These are phyloP conservation scores for Pissodes strobi DNA, from an alignment of 1,140 invertebrate genomes.

Conservation along the genomic window DNA sequence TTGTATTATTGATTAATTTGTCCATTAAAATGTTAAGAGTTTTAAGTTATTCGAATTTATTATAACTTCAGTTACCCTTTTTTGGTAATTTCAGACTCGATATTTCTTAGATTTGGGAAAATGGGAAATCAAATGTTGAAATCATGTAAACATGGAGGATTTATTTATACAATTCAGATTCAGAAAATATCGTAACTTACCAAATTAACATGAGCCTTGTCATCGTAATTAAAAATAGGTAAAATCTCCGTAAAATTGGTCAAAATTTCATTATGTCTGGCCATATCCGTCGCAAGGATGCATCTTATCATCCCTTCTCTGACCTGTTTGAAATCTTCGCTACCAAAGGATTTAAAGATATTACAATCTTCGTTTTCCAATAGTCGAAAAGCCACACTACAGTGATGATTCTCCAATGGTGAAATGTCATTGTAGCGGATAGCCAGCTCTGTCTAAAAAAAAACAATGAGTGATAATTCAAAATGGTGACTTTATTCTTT, in stretches of 20 bases:
- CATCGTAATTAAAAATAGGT: conserved; percentile 74
- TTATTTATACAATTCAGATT: too few relatives aligned
- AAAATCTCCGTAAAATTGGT: conserved; percentile 73
- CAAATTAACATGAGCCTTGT: conserved; percentile 78
- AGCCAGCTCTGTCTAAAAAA: conserved; percentile 71
- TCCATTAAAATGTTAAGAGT: too few relatives aligned
- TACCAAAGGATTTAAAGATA: conserved; percentile 72
- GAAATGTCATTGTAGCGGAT: conserved; percentile 89
- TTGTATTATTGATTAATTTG: too few relatives aligned
- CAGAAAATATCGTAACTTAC: too few relatives aligned
- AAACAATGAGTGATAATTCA: background rate
- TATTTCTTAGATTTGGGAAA: too few relatives aligned
- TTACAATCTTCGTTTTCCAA: conserved; percentile 77
- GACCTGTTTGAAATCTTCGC: conserved; percentile 65
- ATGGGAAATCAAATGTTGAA: too few relatives aligned
- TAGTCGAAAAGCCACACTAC: conserved; percentile 83
- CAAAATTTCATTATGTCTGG: conserved; percentile 84
- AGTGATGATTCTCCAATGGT: conserved; percentile 88
- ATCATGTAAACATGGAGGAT: too few relatives aligned
- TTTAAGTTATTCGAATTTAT: too few relatives aligned
- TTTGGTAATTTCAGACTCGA: too few relatives aligned
- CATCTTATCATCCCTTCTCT: conserved; percentile 84
- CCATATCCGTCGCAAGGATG: conserved; percentile 87
- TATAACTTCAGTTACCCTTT: too few relatives aligned
- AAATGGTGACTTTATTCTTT: too few relatives aligned